phyloP scores from a whole-genome alignment of 2,888 invertebrate genomes.

The Drosophila siamana region DNA sequence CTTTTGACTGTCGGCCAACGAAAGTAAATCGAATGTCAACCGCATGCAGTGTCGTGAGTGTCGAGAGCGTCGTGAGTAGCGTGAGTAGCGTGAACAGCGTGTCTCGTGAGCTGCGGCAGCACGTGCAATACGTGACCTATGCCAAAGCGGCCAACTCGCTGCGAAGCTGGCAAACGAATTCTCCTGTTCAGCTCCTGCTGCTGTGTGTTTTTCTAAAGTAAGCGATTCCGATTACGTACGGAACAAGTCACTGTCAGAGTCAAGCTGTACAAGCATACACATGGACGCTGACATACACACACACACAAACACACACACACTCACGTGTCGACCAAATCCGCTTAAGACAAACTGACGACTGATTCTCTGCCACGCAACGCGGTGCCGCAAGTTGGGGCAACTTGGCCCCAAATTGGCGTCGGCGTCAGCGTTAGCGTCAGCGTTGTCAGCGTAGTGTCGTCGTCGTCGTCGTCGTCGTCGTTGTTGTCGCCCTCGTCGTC shows the following conservation, averaged over 20 bases:
- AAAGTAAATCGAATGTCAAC: constrained; percentile 77
- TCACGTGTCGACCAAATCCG: constrained; percentile 78
- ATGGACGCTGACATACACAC: constrained; percentile 18
- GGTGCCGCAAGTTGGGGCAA: constrained; percentile 65
- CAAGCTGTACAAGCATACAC: too few relatives aligned
- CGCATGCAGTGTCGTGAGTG: constrained; percentile 37
- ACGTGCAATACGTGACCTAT: constrained; percentile 71
- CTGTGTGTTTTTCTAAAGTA: constrained; percentile 15
- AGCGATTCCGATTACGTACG: constrained; percentile 35
- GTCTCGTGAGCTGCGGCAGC: constrained; percentile 1
- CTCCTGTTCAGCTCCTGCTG: neutral
- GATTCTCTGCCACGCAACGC: constrained; percentile 69
- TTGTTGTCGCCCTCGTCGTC: constrained; percentile 10
- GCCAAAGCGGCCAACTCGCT: constrained; percentile 69
- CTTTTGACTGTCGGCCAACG: constrained; percentile 42
- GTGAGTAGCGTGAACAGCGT: neutral
- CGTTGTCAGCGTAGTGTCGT: constrained; percentile 14
- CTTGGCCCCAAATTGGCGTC: constrained; percentile 57
- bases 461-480: constrained; percentile 26
- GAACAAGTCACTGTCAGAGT: constrained; percentile 10
- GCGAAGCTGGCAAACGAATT: constrained; percentile 16
- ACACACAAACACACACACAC: constrained; percentile 40
- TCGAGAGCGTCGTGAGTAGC: constrained; percentile 9
- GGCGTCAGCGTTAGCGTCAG: constrained; percentile 25
- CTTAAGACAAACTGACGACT: constrained; percentile 83